Evolutionary conservation across 2,888 invertebrate species (phyloP).

Genomic region (Protonemura montana): DNA sequence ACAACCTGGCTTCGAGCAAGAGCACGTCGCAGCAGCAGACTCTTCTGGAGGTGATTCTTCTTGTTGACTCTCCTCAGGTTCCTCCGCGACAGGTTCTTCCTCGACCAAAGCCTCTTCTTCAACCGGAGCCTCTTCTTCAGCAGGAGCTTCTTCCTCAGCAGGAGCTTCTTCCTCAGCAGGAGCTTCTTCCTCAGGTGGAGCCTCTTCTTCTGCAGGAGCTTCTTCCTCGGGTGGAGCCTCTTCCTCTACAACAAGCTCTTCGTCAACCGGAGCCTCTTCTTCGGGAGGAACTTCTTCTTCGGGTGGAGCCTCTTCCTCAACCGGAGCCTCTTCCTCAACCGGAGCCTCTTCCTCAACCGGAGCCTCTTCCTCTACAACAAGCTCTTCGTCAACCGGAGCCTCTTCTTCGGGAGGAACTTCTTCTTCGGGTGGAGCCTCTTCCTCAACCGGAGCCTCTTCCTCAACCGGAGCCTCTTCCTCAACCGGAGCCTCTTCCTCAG

Average conservation of each 20-base stretch:
- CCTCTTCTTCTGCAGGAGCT: neutral
- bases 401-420: neutral
- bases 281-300: neutral
- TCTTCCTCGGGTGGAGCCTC: neutral
- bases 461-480: conserved; percentile 8
- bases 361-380: neutral
- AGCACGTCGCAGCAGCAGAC: no score
- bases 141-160: neutral
- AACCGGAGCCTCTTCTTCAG: neutral
- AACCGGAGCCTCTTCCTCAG: neutral
- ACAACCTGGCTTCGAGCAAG: no score
- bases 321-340: neutral
- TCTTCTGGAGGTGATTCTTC: no score
- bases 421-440: neutral
- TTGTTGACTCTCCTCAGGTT: neutral
- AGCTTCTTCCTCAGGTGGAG: neutral
- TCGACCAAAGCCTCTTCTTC: conserved; percentile 1
- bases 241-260: neutral
- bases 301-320: neutral
- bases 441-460: neutral
- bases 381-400: neutral
- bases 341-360: neutral
- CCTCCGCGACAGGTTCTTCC: neutral
- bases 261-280: neutral
- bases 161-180: conserved; percentile 3